Conservation (phyloP, 1,140 invertebrate species). For the Neodiprion pinetum region DNA sequence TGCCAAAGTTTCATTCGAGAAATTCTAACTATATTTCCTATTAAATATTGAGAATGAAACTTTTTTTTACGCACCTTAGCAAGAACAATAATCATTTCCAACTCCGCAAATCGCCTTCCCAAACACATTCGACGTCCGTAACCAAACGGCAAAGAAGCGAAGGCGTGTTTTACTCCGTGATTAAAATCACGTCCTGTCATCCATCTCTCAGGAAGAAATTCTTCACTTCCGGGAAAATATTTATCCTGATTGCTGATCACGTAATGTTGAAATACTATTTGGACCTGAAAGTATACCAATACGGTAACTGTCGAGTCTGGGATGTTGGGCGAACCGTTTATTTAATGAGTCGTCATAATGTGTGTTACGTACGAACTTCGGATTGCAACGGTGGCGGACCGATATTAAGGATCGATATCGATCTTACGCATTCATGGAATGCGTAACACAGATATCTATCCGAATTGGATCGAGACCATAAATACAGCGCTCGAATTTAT, state of each 20-base stretch:
- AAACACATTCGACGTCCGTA: conserved; percentile 84
- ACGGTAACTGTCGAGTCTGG: conserved; percentile 10
- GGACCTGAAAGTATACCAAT: conserved; percentile 66
- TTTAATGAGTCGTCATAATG: too few species aligned
- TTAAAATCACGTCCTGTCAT: conserved; percentile 54
- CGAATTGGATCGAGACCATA: too few species aligned
- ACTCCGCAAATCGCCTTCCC: conserved; percentile 81
- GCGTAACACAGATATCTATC: too few species aligned
- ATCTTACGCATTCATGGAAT: too few species aligned
- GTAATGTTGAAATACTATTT: conserved; percentile 82
- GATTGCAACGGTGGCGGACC: too few species aligned
- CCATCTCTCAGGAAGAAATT: conserved; percentile 83
- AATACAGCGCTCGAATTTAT: background rate
- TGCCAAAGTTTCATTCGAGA: background rate
- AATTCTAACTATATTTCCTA: conserved; percentile 6
- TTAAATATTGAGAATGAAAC: background rate
- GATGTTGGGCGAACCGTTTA: too few species aligned
- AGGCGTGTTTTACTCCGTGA: conserved; percentile 69
- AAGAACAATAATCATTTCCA: conserved; percentile 77
- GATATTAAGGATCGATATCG: too few species aligned
- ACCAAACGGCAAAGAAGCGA: conserved; percentile 82
- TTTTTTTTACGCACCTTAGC: conserved; percentile 65
- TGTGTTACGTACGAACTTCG: too few species aligned
- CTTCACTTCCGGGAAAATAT: conserved; percentile 71
- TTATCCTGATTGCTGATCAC: conserved; percentile 78